Evolutionary conservation across 2,888 invertebrate species (phyloP).

Genomic region (Campoletis raptor): DNA sequence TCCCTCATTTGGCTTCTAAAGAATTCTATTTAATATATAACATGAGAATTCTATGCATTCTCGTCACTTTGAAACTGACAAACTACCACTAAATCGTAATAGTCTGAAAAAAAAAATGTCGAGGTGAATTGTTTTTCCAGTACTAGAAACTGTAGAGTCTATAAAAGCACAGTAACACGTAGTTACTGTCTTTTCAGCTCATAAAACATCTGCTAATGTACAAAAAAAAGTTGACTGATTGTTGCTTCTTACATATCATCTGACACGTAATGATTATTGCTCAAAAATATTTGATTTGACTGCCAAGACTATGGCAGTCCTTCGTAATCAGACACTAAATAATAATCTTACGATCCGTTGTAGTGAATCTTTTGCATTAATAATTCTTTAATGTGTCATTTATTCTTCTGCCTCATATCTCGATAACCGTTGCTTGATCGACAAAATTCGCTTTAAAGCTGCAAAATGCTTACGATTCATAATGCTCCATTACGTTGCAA

Average conservation of each 20-base stretch:
- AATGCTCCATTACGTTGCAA: conserved; percentile 81
- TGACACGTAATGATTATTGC: background rate
- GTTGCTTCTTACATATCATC: background rate
- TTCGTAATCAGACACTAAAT: background rate
- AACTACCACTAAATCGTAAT: background rate
- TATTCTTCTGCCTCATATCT: conserved; percentile 20
- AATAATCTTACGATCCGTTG: background rate
- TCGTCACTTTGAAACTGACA: background rate
- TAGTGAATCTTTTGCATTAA: background rate
- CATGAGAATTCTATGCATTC: background rate
- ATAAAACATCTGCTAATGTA: background rate
- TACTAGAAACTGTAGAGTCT: background rate
- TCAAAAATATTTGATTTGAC: background rate
- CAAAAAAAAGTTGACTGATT: background rate
- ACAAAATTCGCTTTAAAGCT: conserved; percentile 72
- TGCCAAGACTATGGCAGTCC: background rate
- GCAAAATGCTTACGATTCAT: conserved; percentile 73
- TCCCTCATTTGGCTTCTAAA: background rate
- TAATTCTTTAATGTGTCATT: background rate
- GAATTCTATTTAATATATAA: background rate
- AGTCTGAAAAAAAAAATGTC: background rate
- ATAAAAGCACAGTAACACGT: background rate
- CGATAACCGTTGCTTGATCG: conserved; percentile 26
- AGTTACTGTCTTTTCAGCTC: background rate
- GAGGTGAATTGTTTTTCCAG: background rate